phyloP scores from a whole-genome alignment of 2,113 vertebrate genomes.

The Aplodontia rufa region DNA sequence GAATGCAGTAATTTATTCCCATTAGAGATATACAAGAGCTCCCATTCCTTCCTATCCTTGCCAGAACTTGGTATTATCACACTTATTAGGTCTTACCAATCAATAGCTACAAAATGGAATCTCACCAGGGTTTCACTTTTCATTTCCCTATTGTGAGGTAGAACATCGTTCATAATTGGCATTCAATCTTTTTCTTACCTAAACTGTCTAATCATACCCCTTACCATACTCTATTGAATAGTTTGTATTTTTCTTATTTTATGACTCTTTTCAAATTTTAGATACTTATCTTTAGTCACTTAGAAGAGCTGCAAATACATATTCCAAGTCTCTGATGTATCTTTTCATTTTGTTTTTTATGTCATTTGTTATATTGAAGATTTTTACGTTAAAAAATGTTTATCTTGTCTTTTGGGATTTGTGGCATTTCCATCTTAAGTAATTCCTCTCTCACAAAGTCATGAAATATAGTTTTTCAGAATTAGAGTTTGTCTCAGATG shows the following conservation, averaged over 20 bases:
- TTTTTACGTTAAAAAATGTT: conserved; percentile 1
- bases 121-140: conserved; percentile 53
- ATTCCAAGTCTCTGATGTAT: background rate
- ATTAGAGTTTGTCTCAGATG: background rate
- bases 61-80: conserved; percentile 63
- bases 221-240: background rate
- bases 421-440: background rate
- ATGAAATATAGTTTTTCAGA: background rate
- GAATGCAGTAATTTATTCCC: background rate
- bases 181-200: conserved; percentile 10
- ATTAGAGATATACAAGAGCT: background rate
- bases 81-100: conserved; percentile 38
- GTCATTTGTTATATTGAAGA: background rate
- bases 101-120: conserved; percentile 64
- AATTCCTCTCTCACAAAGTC: background rate
- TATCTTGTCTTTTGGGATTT: background rate
- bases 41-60: conserved; percentile 39
- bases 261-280: conserved; percentile 33
- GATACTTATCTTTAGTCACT: background rate
- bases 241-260: conserved; percentile 11
- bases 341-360: conserved; percentile 30
- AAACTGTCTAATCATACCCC: background rate
- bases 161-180: conserved; percentile 46
- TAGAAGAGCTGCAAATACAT: background rate
- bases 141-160: conserved; percentile 37